Percentiles rank a stretch among this genome's conserved stretches.
Evolutionary conservation across 1,140 invertebrate species (phyloP).

Genomic region (Drepana arcuata): DNA sequence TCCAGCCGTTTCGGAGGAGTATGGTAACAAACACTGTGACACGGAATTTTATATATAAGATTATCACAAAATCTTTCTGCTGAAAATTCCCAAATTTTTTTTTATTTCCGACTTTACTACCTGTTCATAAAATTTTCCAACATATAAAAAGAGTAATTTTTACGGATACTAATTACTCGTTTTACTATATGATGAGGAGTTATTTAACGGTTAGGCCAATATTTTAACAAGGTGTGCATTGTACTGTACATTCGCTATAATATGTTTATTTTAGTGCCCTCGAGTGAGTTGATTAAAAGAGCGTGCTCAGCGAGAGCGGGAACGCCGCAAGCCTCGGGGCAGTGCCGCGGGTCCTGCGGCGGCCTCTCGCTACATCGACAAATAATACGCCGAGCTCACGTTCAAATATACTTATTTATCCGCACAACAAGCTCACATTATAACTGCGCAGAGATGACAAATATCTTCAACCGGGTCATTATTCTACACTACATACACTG

Average conservation of each 20-base stretch:
- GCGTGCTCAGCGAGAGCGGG: conserved; percentile 6
- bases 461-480: not conserved
- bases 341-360: conserved; percentile 9
- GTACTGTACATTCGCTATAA: not conserved
- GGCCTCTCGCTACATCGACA: conserved; percentile 7
- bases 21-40: too few relatives aligned
- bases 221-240: not conserved
- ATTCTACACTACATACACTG: not conserved
- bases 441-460: too few relatives aligned
- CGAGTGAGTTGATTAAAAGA: conserved; percentile 37
- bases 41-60: too few relatives aligned
- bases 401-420: conserved; percentile 38
- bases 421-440: too few relatives aligned
- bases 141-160: too few relatives aligned
- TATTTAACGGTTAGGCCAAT: too few relatives aligned
- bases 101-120: not conserved
- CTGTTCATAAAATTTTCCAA: too few relatives aligned
- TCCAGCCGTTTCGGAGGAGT: too few relatives aligned
- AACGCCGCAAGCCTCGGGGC: conserved; percentile 5
- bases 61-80: not conserved
- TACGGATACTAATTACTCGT: too few relatives aligned
- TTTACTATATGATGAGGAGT: too few relatives aligned
- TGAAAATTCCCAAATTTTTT: not conserved
- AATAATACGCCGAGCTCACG: conserved; percentile 21
- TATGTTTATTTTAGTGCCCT: conserved; percentile 27